These are phyloP conservation scores for Meloidogyne hapla DNA, from an alignment of 1,140 invertebrate genomes.

Conservation along the genomic window DNA sequence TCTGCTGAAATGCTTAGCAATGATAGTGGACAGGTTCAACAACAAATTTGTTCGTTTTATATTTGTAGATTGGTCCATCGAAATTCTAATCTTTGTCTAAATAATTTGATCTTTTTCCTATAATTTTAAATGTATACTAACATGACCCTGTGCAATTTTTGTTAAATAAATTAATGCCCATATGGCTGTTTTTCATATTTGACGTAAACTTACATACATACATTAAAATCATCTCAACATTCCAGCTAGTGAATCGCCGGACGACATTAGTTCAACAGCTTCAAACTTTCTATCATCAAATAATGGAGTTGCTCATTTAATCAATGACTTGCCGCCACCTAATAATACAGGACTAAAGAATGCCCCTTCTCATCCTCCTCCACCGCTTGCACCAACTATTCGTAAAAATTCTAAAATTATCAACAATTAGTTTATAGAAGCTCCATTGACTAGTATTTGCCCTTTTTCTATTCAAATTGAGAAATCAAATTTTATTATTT, in stretches of 20 bases:
- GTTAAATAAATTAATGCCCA: too few species aligned
- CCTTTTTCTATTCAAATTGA: too few species aligned
- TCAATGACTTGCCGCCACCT: not conserved
- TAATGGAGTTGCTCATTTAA: conserved; percentile 4
- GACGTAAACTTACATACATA: too few species aligned
- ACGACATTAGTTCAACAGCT: not conserved
- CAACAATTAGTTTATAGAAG: too few species aligned
- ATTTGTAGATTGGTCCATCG: too few species aligned
- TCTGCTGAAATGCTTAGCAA: not conserved
- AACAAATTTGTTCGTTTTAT: not conserved
- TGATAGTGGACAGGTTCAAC: not conserved
- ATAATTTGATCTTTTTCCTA: not conserved
- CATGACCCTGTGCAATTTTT: too few species aligned
- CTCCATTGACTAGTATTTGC: too few species aligned
- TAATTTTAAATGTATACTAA: not conserved
- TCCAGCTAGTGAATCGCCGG: conserved; percentile 1
- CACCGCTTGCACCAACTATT: not conserved
- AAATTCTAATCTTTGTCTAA: not conserved
- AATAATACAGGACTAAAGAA: not conserved
- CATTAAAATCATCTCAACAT: too few species aligned
- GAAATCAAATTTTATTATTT: too few species aligned
- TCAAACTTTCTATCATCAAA: not conserved
- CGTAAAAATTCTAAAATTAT: not conserved
- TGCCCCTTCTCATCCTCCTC: not conserved
- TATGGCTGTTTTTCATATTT: too few species aligned